phyloP scores from a whole-genome alignment of 2,797 vertebrate genomes.

The Serranus cabrilla region DNA sequence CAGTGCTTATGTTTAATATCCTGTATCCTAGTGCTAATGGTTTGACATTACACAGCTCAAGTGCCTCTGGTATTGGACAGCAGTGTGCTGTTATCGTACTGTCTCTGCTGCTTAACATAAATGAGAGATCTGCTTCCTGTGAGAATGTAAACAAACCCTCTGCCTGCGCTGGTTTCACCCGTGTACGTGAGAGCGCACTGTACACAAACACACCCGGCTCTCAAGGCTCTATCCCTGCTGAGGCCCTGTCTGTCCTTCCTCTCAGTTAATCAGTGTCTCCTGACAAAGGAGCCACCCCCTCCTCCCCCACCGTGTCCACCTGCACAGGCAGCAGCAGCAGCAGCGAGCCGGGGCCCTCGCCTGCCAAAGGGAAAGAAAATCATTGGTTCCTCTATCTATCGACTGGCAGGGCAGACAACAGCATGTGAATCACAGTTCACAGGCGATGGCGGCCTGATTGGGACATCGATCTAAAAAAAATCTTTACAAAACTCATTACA shows the following conservation, averaged over 20 bases:
- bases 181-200: background rate
- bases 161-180: slow-evolving; percentile 37
- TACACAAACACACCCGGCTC: slow-evolving; percentile 37
- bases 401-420: slow-evolving; percentile 69
- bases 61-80: background rate
- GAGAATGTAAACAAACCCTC: slow-evolving; percentile 74
- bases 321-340: slow-evolving; percentile 4
- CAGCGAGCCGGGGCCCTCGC: slow-evolving; percentile 6
- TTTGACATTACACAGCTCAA: background rate
- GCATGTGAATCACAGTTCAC: slow-evolving; percentile 83
- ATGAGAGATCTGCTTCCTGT: slow-evolving; percentile 57
- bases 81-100: background rate
- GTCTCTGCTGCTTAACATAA: slow-evolving; percentile 14
- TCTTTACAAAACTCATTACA: slow-evolving; percentile 88
- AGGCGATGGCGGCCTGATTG: slow-evolving; percentile 80
- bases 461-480: slow-evolving; percentile 85
- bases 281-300: slow-evolving; percentile 61
- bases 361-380: slow-evolving; percentile 75
- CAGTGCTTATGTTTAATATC: slow-evolving; percentile 34
- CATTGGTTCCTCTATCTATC: slow-evolving; percentile 81
- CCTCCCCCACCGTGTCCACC: slow-evolving; percentile 20
- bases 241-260: slow-evolving; percentile 68
- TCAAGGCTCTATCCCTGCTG: slow-evolving; percentile 62
- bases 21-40: slow-evolving; percentile 6
- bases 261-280: slow-evolving; percentile 80